phyloP scores from a whole-genome alignment of 1,140 invertebrate genomes.

The Coptotermes formosanus region DNA sequence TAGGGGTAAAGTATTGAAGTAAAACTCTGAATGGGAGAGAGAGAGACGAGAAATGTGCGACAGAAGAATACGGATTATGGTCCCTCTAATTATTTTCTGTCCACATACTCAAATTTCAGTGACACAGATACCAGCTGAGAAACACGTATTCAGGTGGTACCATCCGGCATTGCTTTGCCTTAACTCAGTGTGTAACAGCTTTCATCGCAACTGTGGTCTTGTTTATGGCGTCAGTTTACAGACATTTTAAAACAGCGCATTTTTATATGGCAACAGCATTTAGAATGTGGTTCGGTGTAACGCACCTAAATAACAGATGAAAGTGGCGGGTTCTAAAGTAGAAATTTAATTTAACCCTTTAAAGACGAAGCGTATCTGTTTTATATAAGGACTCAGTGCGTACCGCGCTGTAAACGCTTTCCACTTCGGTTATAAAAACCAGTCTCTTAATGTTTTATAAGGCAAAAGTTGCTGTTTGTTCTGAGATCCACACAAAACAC shows the following conservation, averaged over 20 bases:
- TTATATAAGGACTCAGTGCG: too few relatives aligned
- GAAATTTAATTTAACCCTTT: neutral
- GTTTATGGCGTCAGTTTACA: neutral
- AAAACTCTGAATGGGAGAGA: too few relatives aligned
- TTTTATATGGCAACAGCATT: neutral
- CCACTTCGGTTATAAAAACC: too few relatives aligned
- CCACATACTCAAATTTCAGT: neutral
- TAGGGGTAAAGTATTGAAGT: too few relatives aligned
- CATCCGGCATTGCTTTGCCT: neutral
- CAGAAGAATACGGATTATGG: too few relatives aligned
- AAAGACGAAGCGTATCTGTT: too few relatives aligned
- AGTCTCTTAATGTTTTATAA: too few relatives aligned
- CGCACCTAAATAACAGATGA: neutral
- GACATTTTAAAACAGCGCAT: neutral
- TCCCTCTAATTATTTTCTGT: neutral
- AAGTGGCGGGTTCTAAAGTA: neutral
- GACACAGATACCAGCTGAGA: neutral
- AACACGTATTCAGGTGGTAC: neutral
- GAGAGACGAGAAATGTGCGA: too few relatives aligned
- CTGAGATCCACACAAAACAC: too few relatives aligned
- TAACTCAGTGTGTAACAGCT: neutral
- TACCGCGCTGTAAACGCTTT: too few relatives aligned
- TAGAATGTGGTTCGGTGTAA: too few relatives aligned
- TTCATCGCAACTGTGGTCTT: neutral
- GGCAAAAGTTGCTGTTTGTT: too few relatives aligned